Conservation (phyloP, 2,113 vertebrate species). For the Ochotona princeps region DNA sequence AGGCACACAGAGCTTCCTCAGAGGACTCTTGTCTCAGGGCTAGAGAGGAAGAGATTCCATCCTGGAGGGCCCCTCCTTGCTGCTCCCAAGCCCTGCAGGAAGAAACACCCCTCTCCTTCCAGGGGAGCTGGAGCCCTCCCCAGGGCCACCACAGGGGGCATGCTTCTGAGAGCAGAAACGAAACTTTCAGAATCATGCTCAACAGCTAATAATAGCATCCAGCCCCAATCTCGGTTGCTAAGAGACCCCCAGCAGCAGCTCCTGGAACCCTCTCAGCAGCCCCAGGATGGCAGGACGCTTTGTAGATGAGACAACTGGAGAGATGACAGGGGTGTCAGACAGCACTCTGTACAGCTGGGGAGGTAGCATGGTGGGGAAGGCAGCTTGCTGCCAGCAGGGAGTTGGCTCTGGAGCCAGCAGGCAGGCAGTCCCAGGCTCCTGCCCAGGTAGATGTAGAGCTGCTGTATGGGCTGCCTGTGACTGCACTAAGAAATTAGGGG, state of each 20-base stretch:
- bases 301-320: neutral
- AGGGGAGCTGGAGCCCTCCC: neutral
- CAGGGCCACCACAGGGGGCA: neutral
- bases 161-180: neutral
- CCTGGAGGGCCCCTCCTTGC: neutral
- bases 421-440: neutral
- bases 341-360: neutral
- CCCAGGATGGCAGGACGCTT: neutral
- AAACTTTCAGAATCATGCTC: conserved; percentile 48
- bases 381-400: neutral
- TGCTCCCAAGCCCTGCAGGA: neutral
- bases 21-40: neutral
- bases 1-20: neutral
- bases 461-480: neutral
- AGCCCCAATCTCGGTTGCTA: conserved; percentile 50
- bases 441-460: fast-evolving
- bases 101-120: neutral
- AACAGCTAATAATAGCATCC: conserved; percentile 46
- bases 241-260: conserved; percentile 14
- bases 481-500: neutral
- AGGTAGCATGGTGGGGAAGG: too few relatives aligned
- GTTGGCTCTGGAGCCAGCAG: neutral
- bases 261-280: neutral
- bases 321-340: neutral
- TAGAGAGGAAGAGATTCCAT: neutral